Conservation (phyloP, 35 echinoderm and acorn worm genomes). For the Apostichopus californicus region DNA sequence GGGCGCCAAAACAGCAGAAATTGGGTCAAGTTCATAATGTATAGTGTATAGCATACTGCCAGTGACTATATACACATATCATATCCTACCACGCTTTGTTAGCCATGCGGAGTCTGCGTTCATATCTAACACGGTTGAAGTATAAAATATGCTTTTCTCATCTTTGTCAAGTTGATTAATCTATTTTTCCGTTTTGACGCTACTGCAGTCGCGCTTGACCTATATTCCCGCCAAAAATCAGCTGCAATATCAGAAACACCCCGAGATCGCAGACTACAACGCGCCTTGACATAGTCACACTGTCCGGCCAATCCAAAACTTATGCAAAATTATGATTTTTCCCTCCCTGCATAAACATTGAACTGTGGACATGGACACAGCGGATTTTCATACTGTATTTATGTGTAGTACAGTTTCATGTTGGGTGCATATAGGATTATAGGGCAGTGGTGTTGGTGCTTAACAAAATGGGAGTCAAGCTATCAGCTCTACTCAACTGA, state of each 20-base stretch:
- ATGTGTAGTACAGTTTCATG: not conserved
- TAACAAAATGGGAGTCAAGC: not conserved
- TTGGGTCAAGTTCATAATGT: slow-evolving; percentile 44
- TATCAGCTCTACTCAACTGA: not conserved
- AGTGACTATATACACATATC: not conserved
- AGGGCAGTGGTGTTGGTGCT: not conserved
- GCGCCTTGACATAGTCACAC: slow-evolving; percentile 18
- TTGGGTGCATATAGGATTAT: too few relatives aligned
- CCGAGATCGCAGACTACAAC: slow-evolving; percentile 19
- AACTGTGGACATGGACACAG: not conserved
- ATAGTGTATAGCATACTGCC: not conserved
- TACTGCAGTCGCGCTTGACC: slow-evolving; percentile 38
- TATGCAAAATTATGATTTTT: slow-evolving; percentile 31
- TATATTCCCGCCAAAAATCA: slow-evolving; percentile 49
- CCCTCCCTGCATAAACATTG: too few relatives aligned
- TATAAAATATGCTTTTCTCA: slow-evolving; percentile 40
- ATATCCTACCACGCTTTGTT: slow-evolving; percentile 7
- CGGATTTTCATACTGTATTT: not conserved
- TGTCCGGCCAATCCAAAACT: slow-evolving; percentile 8
- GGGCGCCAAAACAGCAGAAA: slow-evolving; percentile 30
- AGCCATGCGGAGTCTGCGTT: slow-evolving; percentile 33
- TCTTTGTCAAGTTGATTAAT: slow-evolving; percentile 46
- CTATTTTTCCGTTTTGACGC: slow-evolving; percentile 52
- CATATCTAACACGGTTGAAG: slow-evolving; percentile 16
- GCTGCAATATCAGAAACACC: slow-evolving; percentile 34